phyloP scores from a whole-genome alignment of 2,113 vertebrate genomes.

The Ptychochromis oligacanthus region DNA sequence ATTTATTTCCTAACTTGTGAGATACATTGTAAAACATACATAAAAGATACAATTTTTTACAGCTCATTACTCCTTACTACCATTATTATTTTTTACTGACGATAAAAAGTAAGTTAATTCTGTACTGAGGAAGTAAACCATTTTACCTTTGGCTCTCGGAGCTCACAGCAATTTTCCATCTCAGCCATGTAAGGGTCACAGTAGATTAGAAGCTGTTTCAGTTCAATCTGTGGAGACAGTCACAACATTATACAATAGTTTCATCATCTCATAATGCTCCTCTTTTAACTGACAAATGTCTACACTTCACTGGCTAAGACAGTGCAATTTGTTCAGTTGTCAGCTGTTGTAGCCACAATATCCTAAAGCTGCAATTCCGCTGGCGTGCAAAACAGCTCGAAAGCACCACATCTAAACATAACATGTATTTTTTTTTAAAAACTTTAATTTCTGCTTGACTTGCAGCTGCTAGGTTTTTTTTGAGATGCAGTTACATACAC shows the following conservation, averaged over 20 bases:
- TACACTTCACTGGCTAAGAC: not conserved
- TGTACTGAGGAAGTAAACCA: not conserved
- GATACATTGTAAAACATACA: not conserved
- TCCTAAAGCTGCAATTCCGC: not conserved
- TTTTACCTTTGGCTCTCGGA: slow-evolving; percentile 85
- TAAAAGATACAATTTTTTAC: not conserved
- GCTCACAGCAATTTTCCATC: slow-evolving; percentile 89
- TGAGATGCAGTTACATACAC: not conserved
- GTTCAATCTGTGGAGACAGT: slow-evolving; percentile 85
- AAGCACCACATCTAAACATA: not conserved
- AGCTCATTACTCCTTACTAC: not conserved
- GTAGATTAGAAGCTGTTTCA: slow-evolving; percentile 88
- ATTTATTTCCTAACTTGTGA: not conserved
- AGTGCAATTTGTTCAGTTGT: not conserved
- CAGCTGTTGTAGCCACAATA: not conserved
- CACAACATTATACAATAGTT: not conserved
- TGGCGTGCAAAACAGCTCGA: not conserved
- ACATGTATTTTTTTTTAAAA: not conserved
- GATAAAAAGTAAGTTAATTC: not conserved
- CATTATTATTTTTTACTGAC: not conserved
- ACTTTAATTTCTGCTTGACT: not conserved
- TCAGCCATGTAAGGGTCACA: slow-evolving; percentile 86
- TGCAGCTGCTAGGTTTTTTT: not conserved
- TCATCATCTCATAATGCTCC: not conserved
- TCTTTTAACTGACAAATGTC: slow-evolving; percentile 8